These are phyloP conservation scores for Stichopus chloronotus DNA, from an alignment of 35 echinoderm and acorn worm species.

Conservation along the genomic window DNA sequence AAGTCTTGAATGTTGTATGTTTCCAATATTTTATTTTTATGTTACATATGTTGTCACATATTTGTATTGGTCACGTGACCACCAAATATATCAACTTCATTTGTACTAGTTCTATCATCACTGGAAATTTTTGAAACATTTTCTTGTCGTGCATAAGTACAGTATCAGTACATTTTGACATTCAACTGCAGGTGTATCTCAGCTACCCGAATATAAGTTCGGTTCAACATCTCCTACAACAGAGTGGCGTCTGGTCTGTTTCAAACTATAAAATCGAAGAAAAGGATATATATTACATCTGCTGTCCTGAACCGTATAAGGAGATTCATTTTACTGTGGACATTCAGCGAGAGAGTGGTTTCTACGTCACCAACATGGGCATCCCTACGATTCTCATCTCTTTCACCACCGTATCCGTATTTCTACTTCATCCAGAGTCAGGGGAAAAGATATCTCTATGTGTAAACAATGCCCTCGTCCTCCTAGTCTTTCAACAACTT, in stretches of 20 bases:
- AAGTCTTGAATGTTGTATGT: neutral
- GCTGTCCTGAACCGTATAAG: neutral
- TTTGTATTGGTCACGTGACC: too few species aligned
- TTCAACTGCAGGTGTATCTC: neutral
- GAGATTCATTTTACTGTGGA: conserved; percentile 22
- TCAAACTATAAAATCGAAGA: neutral
- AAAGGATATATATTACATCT: neutral
- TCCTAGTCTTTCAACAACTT: conserved; percentile 77
- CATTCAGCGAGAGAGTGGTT: conserved; percentile 23
- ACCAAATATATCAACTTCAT: too few species aligned
- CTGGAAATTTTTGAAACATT: neutral
- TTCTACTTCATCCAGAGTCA: conserved; percentile 64
- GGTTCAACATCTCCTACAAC: neutral
- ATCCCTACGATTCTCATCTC: conserved; percentile 54
- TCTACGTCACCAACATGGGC: conserved; percentile 15
- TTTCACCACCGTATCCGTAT: conserved; percentile 49
- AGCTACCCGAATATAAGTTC: neutral
- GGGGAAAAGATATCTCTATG: conserved; percentile 86
- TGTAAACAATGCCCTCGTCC: conserved; percentile 70
- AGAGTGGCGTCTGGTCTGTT: neutral
- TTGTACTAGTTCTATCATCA: neutral
- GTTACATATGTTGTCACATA: too few species aligned
- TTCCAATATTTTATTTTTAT: neutral
- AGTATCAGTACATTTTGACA: neutral
- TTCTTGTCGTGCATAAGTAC: neutral